Conservation (phyloP, 2,888 invertebrate species). For the Eupelmus urozonus region DNA sequence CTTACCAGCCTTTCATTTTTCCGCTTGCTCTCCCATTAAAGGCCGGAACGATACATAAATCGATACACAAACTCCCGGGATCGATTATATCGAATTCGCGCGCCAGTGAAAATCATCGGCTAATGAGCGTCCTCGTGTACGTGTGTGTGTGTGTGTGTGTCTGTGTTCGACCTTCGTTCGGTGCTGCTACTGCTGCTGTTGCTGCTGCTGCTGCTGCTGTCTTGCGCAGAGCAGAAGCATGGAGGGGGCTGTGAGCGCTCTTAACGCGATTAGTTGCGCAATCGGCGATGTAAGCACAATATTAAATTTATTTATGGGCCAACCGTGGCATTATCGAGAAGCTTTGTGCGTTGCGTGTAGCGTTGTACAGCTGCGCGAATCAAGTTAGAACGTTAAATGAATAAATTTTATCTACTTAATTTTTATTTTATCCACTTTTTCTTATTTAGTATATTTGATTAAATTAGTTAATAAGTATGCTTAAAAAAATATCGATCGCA, state of each 20-base stretch:
- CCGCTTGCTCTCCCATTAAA: no score
- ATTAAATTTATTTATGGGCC: conserved; percentile 70
- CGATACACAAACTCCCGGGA: conserved; percentile 27
- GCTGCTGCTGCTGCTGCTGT: no score
- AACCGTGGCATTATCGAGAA: conserved; percentile 59
- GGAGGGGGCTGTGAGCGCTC: not conserved
- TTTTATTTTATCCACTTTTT: no score
- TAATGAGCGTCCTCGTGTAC: conserved; percentile 40
- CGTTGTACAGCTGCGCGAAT: no score
- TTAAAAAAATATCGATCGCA: no score
- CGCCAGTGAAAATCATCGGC: conserved; percentile 36
- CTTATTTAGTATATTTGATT: no score
- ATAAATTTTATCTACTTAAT: no score
- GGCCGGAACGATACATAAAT: conserved; percentile 19
- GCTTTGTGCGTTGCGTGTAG: conserved; percentile 38
- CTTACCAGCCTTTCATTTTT: conserved; percentile 5
- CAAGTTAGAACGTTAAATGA: no score
- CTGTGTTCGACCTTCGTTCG: no score
- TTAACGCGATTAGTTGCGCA: conserved; percentile 68
- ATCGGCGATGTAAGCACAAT: conserved; percentile 69
- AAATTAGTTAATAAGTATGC: no score
- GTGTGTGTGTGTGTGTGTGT: conserved; percentile 38
- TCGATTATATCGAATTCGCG: conserved; percentile 28
- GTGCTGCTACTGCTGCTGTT: no score
- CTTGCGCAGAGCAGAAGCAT: not conserved